These are phyloP conservation scores for Thamnaconus septentrionalis DNA, from an alignment of 2,113 vertebrate species.

Conservation along the genomic window DNA sequence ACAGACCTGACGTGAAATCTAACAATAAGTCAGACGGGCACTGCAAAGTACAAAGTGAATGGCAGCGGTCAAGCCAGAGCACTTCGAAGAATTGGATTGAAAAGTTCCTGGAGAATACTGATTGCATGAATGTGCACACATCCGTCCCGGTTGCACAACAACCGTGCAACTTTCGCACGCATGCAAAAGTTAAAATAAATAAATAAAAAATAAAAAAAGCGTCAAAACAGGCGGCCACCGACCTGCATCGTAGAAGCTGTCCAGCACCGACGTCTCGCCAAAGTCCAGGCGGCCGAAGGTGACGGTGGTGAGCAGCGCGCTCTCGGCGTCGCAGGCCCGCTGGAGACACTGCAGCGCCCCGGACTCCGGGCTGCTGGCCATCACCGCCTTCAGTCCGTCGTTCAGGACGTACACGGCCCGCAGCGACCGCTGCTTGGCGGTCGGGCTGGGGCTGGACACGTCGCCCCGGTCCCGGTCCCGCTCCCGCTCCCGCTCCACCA, in stretches of 20 bases:
- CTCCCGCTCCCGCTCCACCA: constrained; percentile 2
- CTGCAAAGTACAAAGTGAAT: too few relatives aligned
- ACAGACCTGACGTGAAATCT: too few relatives aligned
- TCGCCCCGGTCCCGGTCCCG: constrained; percentile 25
- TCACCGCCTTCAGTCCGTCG: constrained; percentile 76
- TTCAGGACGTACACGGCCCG: constrained; percentile 84
- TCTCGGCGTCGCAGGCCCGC: constrained; percentile 85
- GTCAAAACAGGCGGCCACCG: not conserved
- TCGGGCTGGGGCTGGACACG: constrained; percentile 58
- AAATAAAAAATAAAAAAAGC: too few relatives aligned
- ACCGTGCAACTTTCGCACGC: too few relatives aligned
- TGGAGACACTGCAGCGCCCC: constrained; percentile 85
- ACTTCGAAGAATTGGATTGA: too few relatives aligned
- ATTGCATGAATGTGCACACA: too few relatives aligned
- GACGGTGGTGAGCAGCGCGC: constrained; percentile 83
- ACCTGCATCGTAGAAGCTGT: constrained; percentile 94
- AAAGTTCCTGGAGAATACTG: too few relatives aligned
- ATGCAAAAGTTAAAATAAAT: too few relatives aligned
- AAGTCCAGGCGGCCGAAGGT: constrained; percentile 89
- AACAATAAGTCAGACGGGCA: too few relatives aligned
- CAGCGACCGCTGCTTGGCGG: constrained; percentile 77
- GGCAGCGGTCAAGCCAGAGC: too few relatives aligned
- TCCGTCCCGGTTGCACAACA: too few relatives aligned
- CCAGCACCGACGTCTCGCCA: constrained; percentile 86
- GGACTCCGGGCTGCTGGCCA: constrained; percentile 83